Evolutionary conservation across 2,113 vertebrate species (phyloP).

Genomic region (Agapornis roseicollis): DNA sequence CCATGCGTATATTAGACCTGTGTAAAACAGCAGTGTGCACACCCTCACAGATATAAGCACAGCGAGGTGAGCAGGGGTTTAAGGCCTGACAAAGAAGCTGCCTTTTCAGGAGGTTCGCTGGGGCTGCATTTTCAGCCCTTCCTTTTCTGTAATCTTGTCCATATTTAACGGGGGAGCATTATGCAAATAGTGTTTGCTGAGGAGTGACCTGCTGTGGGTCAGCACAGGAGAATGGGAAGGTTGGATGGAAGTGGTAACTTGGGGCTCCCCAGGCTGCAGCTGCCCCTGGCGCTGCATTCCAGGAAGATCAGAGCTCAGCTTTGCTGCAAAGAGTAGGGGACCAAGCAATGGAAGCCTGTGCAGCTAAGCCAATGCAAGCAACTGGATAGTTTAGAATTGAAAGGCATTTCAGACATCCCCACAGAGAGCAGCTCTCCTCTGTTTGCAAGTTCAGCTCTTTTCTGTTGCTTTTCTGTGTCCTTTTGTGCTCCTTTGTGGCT

Average conservation of each 20-base stretch:
- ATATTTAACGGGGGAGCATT: neutral
- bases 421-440: neutral
- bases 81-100: neutral
- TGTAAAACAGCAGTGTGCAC: neutral
- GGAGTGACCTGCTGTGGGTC: neutral
- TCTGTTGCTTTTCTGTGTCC: neutral
- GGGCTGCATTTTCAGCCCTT: neutral
- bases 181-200: neutral
- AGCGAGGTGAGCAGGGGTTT: neutral
- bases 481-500: slow-evolving; percentile 10
- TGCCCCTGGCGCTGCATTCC: neutral
- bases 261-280: neutral
- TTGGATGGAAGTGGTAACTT: neutral
- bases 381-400: neutral
- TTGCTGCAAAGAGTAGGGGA: neutral
- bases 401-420: neutral
- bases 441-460: neutral
- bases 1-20: neutral
- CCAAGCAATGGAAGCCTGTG: neutral
- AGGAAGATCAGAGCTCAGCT: fast-evolving
- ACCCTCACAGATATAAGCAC: neutral
- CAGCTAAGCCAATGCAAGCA: neutral
- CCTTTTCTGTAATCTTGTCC: neutral
- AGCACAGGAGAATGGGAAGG: neutral
- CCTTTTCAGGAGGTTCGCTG: neutral